Evolutionary conservation across 2,113 vertebrate species (phyloP).

Genomic region (Speoplatyrhinus poulsoni): DNA sequence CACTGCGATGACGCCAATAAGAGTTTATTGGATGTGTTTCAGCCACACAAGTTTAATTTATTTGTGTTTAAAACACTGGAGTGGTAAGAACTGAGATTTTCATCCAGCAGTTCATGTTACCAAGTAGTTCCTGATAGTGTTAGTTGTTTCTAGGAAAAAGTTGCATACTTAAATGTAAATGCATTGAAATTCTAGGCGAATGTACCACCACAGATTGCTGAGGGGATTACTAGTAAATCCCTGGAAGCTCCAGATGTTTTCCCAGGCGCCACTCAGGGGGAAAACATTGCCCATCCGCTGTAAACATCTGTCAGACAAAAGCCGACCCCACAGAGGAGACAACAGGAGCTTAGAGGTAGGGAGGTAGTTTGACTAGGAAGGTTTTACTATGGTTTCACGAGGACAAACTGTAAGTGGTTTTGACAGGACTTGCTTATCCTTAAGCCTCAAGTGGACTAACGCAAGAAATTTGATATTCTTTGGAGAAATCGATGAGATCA

Average conservation of each 20-base stretch:
- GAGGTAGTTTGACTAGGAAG: slow-evolving; percentile 59
- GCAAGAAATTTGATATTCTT: slow-evolving; percentile 12
- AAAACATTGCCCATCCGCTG: slow-evolving; percentile 63
- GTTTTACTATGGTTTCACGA: slow-evolving; percentile 57
- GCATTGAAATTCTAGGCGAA: slow-evolving; percentile 67
- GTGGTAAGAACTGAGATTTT: slow-evolving; percentile 63
- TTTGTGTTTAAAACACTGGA: slow-evolving; percentile 62
- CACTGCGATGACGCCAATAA: slow-evolving; percentile 6
- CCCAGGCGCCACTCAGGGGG: slow-evolving; percentile 55
- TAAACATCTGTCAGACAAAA: slow-evolving; percentile 78
- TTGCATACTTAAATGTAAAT: slow-evolving; percentile 58
- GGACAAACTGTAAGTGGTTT: slow-evolving; percentile 46
- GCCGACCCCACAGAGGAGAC: slow-evolving; percentile 53
- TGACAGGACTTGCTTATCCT: slow-evolving; percentile 14
- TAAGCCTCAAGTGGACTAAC: slow-evolving; percentile 35
- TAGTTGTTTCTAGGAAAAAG: slow-evolving; percentile 33
- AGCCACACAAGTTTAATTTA: slow-evolving; percentile 63
- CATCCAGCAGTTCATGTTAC: slow-evolving; percentile 48
- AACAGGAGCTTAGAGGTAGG: slow-evolving; percentile 56
- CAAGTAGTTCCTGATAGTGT: slow-evolving; percentile 35
- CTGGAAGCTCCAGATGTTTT: slow-evolving; percentile 75
- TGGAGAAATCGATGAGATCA: slow-evolving; percentile 21
- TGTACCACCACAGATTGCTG: slow-evolving; percentile 53
- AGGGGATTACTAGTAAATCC: slow-evolving; percentile 71
- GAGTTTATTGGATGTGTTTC: slow-evolving; percentile 57